phyloP scores from a whole-genome alignment of 2,888 invertebrate species.

The Digitonthophagus gazella region DNA sequence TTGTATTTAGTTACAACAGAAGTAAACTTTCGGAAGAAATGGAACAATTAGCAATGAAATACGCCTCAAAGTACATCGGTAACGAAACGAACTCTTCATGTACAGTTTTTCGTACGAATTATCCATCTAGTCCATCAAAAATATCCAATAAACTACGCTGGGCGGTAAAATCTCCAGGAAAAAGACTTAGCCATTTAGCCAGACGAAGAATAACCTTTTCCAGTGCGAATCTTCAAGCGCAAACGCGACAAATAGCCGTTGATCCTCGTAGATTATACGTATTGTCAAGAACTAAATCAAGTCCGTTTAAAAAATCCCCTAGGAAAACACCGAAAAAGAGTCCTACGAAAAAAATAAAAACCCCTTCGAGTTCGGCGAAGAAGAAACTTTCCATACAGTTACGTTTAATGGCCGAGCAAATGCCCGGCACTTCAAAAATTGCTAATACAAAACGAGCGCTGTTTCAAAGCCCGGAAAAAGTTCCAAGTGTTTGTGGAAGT shows the following conservation, averaged over 20 bases:
- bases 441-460: slow-evolving; percentile 63
- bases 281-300: slow-evolving; percentile 43
- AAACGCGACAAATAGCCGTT: slow-evolving; percentile 60
- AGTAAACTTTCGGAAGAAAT: slow-evolving; percentile 68
- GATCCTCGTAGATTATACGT: slow-evolving; percentile 53
- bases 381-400: slow-evolving; percentile 46
- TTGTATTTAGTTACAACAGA: slow-evolving; percentile 64
- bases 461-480: slow-evolving; percentile 66
- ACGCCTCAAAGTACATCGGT: slow-evolving; percentile 70
- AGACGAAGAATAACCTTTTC: slow-evolving; percentile 74
- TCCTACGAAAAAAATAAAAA: slow-evolving; percentile 53
- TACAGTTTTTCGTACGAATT: slow-evolving; percentile 59
- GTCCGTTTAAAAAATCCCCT: slow-evolving; percentile 53
- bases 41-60: slow-evolving; percentile 64
- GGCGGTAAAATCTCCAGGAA: slow-evolving; percentile 67
- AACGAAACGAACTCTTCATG: slow-evolving; percentile 71
- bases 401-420: slow-evolving; percentile 34
- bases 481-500: slow-evolving; percentile 8
- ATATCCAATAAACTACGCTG: slow-evolving; percentile 53
- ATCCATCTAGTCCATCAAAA: slow-evolving; percentile 61
- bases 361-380: slow-evolving; percentile 63
- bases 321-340: slow-evolving; percentile 57
- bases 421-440: slow-evolving; percentile 33
- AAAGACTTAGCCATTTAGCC: slow-evolving; percentile 74
- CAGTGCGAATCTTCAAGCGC: slow-evolving; percentile 61